These are phyloP conservation scores for Nesometra sesokonis DNA, from an alignment of 35 echinoderm and acorn worm species.

Conservation along the genomic window DNA sequence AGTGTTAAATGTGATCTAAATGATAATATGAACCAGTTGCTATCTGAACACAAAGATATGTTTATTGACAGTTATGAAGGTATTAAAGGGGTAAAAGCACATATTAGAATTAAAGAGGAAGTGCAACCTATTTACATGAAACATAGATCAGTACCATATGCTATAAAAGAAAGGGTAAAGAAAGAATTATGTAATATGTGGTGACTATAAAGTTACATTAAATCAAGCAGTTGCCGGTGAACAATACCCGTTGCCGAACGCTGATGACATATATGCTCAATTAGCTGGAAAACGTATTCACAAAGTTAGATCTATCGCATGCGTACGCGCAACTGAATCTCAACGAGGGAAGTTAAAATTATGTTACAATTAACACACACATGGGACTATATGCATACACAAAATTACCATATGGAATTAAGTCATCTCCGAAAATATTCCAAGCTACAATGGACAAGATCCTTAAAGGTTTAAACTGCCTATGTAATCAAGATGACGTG, in stretches of 20 bases:
- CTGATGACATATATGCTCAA: not conserved
- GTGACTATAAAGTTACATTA: slow-evolving; percentile 13
- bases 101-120: slow-evolving; percentile 23
- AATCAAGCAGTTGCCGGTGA: not conserved
- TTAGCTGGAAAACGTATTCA: slow-evolving; percentile 12
- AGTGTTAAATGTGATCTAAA: not conserved
- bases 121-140: slow-evolving; percentile 34
- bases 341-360: not conserved
- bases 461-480: not conserved
- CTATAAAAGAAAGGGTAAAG: slow-evolving; percentile 15
- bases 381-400: not conserved
- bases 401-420: not conserved
- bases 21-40: not conserved
- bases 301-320: slow-evolving; percentile 11
- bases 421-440: not conserved
- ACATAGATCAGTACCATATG: slow-evolving; percentile 47
- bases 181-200: slow-evolving; percentile 14
- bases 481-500: slow-evolving; percentile 1
- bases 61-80: not conserved
- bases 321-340: not conserved
- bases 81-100: not conserved
- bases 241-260: slow-evolving; percentile 1
- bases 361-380: not conserved
- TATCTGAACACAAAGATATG: not conserved
- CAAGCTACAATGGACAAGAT: not conserved